A percentile compares a stretch with the other conserved stretches of the same genome.
phyloP scores from a whole-genome alignment of 2,113 vertebrate genomes.

The Oriolus oriolus region DNA sequence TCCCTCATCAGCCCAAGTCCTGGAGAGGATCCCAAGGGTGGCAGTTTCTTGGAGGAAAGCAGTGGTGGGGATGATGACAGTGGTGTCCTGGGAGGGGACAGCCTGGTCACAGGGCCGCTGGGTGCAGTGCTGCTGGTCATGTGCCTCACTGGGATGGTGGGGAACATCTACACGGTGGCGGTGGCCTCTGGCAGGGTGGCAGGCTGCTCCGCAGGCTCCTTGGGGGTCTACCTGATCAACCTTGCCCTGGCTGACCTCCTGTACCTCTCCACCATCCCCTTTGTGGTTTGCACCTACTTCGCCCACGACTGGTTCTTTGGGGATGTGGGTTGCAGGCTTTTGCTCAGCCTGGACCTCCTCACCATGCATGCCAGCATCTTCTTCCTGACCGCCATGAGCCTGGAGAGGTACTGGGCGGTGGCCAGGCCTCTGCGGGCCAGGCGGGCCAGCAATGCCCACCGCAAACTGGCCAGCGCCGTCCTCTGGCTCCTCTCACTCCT shows the following conservation, averaged over 20 bases:
- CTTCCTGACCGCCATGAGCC: constrained; percentile 79
- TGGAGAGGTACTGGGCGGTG: constrained; percentile 84
- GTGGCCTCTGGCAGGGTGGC: constrained; percentile 69
- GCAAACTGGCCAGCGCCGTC: constrained; percentile 44
- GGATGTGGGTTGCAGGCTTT: constrained; percentile 79
- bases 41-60: not conserved
- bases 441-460: not conserved
- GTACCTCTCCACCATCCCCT: constrained; percentile 87
- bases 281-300: constrained; percentile 85
- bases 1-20: not conserved
- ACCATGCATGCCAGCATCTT: constrained; percentile 88
- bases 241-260: constrained; percentile 85
- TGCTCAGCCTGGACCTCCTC: constrained; percentile 85
- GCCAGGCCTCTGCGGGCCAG: constrained; percentile 70
- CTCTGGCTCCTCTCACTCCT: constrained; percentile 76
- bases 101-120: constrained; percentile 71
- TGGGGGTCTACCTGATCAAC: constrained; percentile 82
- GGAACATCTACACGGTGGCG: constrained; percentile 79
- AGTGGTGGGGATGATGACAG: not conserved
- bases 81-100: not conserved
- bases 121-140: constrained; percentile 74
- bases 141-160: constrained; percentile 76
- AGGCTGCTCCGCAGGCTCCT: constrained; percentile 70
- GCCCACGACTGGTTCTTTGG: constrained; percentile 83
- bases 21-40: not conserved